Conservation (phyloP, 2,797 vertebrate genomes). For the Chelidonichthys spinosus region DNA sequence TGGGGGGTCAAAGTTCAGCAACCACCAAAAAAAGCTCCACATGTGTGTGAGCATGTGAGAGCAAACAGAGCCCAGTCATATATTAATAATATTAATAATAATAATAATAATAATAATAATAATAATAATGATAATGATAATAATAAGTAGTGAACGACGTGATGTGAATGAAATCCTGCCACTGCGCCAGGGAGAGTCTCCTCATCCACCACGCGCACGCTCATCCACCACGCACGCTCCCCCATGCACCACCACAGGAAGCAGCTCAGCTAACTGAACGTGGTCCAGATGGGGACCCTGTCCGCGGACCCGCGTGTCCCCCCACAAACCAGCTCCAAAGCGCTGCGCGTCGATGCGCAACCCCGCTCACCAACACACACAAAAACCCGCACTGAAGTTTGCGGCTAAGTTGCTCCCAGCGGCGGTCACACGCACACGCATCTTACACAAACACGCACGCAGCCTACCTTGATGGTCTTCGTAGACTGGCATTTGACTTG, state of each 20-base stretch:
- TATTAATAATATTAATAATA: no score
- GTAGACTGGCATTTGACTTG: constrained; percentile 92
- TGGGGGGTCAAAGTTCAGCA: no score
- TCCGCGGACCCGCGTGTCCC: not conserved
- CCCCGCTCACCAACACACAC: not conserved
- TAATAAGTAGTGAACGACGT: constrained; percentile 53
- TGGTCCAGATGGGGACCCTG: not conserved
- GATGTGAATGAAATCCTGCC: constrained; percentile 71
- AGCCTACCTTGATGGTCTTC: constrained; percentile 89
- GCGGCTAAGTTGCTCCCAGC: constrained; percentile 18
- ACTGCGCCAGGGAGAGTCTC: constrained; percentile 63
- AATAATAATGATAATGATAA: not conserved
- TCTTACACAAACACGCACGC: constrained; percentile 68
- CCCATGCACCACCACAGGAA: not conserved
- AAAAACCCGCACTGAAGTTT: constrained; percentile 47
- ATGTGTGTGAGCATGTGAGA: no score
- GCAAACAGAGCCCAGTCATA: not conserved
- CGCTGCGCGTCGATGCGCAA: constrained; percentile 70
- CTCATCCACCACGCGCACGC: constrained; percentile 23
- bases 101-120: no score
- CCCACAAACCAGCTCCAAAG: constrained; percentile 45
- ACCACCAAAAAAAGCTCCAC: no score
- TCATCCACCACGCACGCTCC: not conserved
- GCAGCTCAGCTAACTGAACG: accelerated
- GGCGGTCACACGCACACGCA: accelerated